Conservation (phyloP, 2,797 vertebrate genomes). For the Neoniphon sammara region DNA sequence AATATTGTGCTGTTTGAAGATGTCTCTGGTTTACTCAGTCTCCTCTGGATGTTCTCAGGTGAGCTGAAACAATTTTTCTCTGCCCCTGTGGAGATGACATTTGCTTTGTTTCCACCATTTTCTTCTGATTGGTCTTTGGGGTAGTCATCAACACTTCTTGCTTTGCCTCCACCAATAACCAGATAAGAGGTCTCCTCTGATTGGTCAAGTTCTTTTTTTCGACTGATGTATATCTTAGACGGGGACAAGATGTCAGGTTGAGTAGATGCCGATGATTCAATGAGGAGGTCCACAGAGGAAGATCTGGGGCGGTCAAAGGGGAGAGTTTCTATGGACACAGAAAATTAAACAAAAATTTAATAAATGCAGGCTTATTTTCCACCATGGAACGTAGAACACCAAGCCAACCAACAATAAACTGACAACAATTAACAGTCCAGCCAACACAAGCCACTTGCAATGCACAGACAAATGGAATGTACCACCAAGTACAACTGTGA, state of each 20-base stretch:
- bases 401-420: slow-evolving; percentile 64
- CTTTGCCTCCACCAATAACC: slow-evolving; percentile 68
- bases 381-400: slow-evolving; percentile 53
- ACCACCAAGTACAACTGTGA: slow-evolving; percentile 86
- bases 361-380: background rate
- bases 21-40: slow-evolving; percentile 69
- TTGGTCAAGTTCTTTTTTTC: slow-evolving; percentile 51
- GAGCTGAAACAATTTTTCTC: slow-evolving; percentile 38
- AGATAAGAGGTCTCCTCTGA: slow-evolving; percentile 76
- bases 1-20: slow-evolving; percentile 67
- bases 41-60: slow-evolving; percentile 41
- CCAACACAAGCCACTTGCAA: slow-evolving; percentile 75
- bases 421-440: slow-evolving; percentile 70
- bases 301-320: slow-evolving; percentile 74
- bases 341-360: slow-evolving; percentile 34
- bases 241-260: slow-evolving; percentile 49
- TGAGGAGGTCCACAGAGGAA: slow-evolving; percentile 79
- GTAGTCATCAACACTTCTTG: slow-evolving; percentile 67
- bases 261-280: slow-evolving; percentile 69
- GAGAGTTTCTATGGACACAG: slow-evolving; percentile 74
- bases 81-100: slow-evolving; percentile 24
- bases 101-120: slow-evolving; percentile 46
- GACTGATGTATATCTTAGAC: slow-evolving; percentile 53
- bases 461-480: slow-evolving; percentile 93
- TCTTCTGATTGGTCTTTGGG: slow-evolving; percentile 65